These are phyloP conservation scores for Oithona nana DNA, from an alignment of 2,888 invertebrate species.

Conservation along the genomic window DNA sequence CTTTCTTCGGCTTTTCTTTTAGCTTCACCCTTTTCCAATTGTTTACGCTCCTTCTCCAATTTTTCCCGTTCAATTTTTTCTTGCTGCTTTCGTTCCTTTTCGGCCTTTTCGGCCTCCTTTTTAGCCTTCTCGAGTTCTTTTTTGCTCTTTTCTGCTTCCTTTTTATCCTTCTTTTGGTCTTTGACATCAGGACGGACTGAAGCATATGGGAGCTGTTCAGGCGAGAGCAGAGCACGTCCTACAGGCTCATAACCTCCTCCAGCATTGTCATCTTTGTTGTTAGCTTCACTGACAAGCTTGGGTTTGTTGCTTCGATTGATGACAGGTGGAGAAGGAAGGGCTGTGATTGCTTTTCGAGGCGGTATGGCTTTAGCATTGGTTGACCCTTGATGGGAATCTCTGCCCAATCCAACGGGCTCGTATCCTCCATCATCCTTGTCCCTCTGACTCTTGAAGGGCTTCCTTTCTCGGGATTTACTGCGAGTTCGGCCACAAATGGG, in stretches of 20 bases:
- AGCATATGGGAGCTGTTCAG: neutral
- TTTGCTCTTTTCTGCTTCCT: neutral
- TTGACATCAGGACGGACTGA: neutral
- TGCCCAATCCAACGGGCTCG: neutral
- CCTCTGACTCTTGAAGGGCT: neutral
- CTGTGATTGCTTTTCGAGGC: neutral
- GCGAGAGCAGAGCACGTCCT: neutral
- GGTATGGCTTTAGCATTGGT: neutral
- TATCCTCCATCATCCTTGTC: neutral
- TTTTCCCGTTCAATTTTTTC: neutral
- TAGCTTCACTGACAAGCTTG: neutral
- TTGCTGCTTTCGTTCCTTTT: neutral
- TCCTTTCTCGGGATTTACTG: constrained; percentile 7
- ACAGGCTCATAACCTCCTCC: constrained; percentile 13
- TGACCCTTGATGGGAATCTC: neutral
- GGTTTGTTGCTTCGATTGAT: neutral
- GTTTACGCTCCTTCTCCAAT: neutral
- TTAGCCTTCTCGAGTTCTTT: neutral
- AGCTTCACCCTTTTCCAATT: neutral
- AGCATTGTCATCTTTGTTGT: neutral
- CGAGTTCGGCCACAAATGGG: constrained; percentile 6
- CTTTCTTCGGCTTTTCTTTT: neutral
- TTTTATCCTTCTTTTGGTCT: neutral
- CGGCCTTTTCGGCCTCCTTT: neutral
- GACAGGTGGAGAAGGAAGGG: neutral